Evolutionary conservation across 1,140 invertebrate genomes (phyloP).

Genomic region (Calycopis cecrops): DNA sequence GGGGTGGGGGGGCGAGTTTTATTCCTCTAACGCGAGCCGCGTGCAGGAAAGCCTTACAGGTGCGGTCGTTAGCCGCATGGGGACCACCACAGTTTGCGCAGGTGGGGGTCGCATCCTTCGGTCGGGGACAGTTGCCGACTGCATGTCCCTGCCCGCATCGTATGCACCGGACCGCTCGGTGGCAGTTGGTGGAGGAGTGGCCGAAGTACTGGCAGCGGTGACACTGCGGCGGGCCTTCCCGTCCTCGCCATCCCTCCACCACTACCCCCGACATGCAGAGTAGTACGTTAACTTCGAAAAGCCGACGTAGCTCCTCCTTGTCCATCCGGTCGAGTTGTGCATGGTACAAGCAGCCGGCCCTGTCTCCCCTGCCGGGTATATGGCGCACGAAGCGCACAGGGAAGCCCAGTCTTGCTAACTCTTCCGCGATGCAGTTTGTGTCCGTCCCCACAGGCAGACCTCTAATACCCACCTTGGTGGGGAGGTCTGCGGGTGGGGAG

Average conservation of each 20-base stretch:
- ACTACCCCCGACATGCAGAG: too few species aligned
- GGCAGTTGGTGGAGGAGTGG: too few species aligned
- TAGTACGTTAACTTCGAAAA: not conserved
- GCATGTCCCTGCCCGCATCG: not conserved
- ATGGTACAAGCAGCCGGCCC: not conserved
- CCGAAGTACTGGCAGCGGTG: too few species aligned
- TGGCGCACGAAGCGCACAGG: too few species aligned
- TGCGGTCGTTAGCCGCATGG: not conserved
- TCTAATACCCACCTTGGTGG: constrained; percentile 1
- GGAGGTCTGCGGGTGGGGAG: not conserved
- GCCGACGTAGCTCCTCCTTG: not conserved
- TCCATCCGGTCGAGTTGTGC: not conserved
- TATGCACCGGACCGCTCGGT: not conserved
- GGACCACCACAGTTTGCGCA: not conserved
- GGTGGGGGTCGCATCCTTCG: not conserved
- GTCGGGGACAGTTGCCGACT: not conserved
- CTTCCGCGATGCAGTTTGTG: not conserved
- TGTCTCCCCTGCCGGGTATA: not conserved
- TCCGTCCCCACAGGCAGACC: not conserved
- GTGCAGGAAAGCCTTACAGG: too few species aligned
- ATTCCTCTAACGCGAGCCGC: too few species aligned
- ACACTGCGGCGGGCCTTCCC: too few species aligned
- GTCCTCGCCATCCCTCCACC: too few species aligned
- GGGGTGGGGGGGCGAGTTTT: too few species aligned
- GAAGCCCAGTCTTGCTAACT: too few species aligned